Conservation (phyloP, 2,888 invertebrate genomes). For the Escarpia spicata region DNA sequence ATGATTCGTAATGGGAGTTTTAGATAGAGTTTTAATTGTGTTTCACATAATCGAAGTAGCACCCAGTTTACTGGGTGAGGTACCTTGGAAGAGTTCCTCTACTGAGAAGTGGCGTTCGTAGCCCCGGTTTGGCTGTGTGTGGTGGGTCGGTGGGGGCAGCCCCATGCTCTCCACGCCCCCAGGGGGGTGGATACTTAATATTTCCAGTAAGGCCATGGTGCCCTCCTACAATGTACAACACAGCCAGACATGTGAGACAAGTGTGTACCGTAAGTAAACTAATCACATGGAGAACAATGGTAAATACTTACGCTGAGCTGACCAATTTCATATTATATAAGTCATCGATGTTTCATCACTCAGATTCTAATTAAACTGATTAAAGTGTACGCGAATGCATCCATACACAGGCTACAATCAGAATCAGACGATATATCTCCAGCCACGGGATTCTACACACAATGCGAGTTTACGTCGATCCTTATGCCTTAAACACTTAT, state of each 20-base stretch:
- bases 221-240: conserved; percentile 42
- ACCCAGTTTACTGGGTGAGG: not conserved
- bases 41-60: not conserved
- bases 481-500: too few species aligned
- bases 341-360: too few species aligned
- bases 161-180: conserved; percentile 19
- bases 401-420: too few species aligned
- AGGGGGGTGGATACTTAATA: conserved; percentile 50
- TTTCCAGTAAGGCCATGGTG: conserved; percentile 52
- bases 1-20: too few species aligned
- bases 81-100: conserved; percentile 61
- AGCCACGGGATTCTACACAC: too few species aligned
- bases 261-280: not conserved
- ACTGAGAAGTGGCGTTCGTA: conserved; percentile 58
- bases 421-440: too few species aligned
- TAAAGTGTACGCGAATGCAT: too few species aligned
- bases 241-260: not conserved
- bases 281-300: not conserved
- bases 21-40: too few species aligned
- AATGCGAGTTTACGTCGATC: too few species aligned
- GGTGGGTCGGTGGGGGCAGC: not conserved
- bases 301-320: not conserved
- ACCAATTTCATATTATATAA: too few species aligned
- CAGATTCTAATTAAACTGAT: not conserved
- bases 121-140: conserved; percentile 17